Evolutionary conservation across 2,113 vertebrate species (phyloP), one percentile per base, ranked within the genome.

Genomic region (Girardinichthys multiradiatus): DNA sequence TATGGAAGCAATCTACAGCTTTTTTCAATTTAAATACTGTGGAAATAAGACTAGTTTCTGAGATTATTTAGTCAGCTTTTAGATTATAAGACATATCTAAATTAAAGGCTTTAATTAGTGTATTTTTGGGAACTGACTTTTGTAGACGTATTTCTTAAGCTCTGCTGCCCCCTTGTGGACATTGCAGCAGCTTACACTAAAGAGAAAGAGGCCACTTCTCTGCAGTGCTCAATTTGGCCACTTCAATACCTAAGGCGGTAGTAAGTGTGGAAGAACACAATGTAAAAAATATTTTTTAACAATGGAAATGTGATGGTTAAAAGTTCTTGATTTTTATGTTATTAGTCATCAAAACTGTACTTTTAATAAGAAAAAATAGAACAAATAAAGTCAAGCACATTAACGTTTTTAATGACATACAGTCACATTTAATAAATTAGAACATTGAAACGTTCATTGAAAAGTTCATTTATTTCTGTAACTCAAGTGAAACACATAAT

Each of bases 141-240:
- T 19, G 39, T 19, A 12, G 0, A 31, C 11, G 17, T 1, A 74
- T 83, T 57, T 71, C 13, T 89, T 65, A 77, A 62, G 70, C 54
- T 87, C 4, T 93, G 80, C 83, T 81, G 54, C 87, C 2, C 68
- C n/a, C 91, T 83, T 73, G 84, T 89, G 93, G 91, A 70, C 4
- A 68, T 37, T 10, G 28, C 0, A 70, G 67, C 26, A 10, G 21
- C n/a, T 54, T 54, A n/a, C 24, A n/a, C 19, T 54, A 54, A 54
- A 60, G 80, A 35, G 2, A 8, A 24, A 31, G 7, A 9, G 19
- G n/a, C 72, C 17, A 21, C 27, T 30, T 4, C 4, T 26, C 62
- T 88, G 82, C 21, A 81, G 0, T 80, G 61, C 61, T 62, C 61
- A 10, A 9, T 28, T 1, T 76, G 71, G 42, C 82, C 85, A 64